Conservation (phyloP, 64 coral and sea anemone genomes). For the Porites australiensis region DNA sequence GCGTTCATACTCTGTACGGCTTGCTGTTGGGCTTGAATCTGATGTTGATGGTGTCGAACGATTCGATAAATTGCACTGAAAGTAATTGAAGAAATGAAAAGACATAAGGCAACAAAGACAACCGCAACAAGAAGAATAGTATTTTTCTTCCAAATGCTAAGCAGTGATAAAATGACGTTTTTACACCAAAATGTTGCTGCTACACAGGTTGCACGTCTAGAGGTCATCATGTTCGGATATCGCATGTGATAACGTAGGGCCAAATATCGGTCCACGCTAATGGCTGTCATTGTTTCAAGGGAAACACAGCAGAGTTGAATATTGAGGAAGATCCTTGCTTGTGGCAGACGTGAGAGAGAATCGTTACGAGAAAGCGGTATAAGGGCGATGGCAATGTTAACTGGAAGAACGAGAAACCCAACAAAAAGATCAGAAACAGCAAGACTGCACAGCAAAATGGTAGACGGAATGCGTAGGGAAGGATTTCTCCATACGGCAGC, state of each 20-base stretch:
- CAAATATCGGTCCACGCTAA: not conserved
- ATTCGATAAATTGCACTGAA: not conserved
- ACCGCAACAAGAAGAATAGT: not conserved
- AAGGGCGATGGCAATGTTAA: not conserved
- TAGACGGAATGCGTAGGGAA: not conserved
- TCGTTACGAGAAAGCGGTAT: too few relatives aligned
- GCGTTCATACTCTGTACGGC: not conserved
- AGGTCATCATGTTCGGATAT: not conserved
- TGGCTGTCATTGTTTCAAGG: not conserved
- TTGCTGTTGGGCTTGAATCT: not conserved
- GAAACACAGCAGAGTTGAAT: not conserved
- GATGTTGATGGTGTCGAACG: not conserved
- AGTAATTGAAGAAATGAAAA: not conserved
- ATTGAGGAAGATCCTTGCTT: not conserved
- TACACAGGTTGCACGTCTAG: not conserved
- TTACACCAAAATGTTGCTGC: not conserved
- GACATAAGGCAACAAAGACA: not conserved
- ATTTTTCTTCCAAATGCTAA: not conserved
- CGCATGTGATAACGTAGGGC: constrained; percentile 10
- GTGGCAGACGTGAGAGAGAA: too few relatives aligned
- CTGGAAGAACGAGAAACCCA: not conserved
- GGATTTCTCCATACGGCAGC: not conserved
- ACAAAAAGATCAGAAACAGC: not conserved
- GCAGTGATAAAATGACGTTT: not conserved
- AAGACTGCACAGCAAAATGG: not conserved